A percentile compares a stretch with the other conserved stretches of the same genome.
Conservation (phyloP, 2,888 invertebrate species). For the Saturnia japonica region DNA sequence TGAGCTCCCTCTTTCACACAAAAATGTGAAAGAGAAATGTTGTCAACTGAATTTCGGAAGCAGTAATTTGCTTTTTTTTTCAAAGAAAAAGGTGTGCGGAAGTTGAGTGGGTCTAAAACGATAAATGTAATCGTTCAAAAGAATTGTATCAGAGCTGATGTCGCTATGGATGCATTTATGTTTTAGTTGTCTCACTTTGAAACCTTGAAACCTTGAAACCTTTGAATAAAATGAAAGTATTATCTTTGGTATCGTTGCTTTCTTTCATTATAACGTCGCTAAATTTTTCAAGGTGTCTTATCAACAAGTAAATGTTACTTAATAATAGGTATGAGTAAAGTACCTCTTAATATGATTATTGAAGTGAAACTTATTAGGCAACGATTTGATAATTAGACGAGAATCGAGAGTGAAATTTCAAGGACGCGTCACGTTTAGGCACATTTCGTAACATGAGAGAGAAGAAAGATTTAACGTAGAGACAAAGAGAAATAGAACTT, state of each 20-base stretch:
- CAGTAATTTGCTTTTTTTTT: slow-evolving; percentile 49
- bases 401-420: too few relatives aligned
- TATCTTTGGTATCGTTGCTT: neutral
- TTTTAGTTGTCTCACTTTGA: slow-evolving; percentile 34
- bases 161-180: slow-evolving; percentile 45
- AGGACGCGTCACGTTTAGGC: too few relatives aligned
- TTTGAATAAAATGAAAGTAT: neutral
- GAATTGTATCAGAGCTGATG: slow-evolving; percentile 53
- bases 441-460: too few relatives aligned
- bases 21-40: slow-evolving; percentile 57
- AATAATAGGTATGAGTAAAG: too few relatives aligned
- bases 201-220: neutral
- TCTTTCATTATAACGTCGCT: neutral
- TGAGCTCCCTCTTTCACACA: slow-evolving; percentile 55
- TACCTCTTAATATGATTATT: too few relatives aligned
- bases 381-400: too few relatives aligned
- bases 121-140: slow-evolving; percentile 55
- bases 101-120: slow-evolving; percentile 53
- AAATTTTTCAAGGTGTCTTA: too few relatives aligned
- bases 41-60: slow-evolving; percentile 51
- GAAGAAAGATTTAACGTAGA: too few relatives aligned
- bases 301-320: too few relatives aligned
- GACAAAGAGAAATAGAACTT: too few relatives aligned
- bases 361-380: too few relatives aligned
- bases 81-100: slow-evolving; percentile 49